phyloP scores from a whole-genome alignment of 2,797 vertebrate species.

The Garrulus glandarius region DNA sequence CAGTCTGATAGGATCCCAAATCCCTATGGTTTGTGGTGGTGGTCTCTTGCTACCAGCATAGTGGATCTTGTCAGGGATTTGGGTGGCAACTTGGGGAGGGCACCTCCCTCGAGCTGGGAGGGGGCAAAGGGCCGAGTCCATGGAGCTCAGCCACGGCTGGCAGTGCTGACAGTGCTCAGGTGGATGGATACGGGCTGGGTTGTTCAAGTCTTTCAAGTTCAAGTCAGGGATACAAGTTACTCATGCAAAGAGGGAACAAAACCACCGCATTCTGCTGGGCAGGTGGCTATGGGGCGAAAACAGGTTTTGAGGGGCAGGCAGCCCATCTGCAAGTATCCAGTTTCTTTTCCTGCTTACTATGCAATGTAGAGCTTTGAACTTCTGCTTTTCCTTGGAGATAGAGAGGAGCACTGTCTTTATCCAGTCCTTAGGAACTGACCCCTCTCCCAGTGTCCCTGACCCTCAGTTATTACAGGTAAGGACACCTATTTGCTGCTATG shows the following conservation, averaged over 20 bases:
- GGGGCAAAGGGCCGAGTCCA: not conserved
- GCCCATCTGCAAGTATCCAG: not conserved
- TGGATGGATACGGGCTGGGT: not conserved
- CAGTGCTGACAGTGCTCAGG: not conserved
- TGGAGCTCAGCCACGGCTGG: not conserved
- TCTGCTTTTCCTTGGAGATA: not conserved
- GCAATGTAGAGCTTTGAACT: slow-evolving; percentile 48
- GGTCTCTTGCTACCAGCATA: not conserved
- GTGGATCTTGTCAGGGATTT: not conserved
- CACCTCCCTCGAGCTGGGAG: not conserved
- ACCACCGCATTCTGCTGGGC: not conserved
- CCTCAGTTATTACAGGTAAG: slow-evolving; percentile 23
- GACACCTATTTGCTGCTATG: slow-evolving; percentile 55
- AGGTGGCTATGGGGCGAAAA: not conserved
- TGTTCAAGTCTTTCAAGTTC: not conserved
- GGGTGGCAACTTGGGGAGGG: not conserved
- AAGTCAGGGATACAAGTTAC: not conserved
- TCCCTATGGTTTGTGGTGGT: not conserved
- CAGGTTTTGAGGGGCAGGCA: not conserved
- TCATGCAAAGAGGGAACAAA: not conserved
- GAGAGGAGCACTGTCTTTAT: not conserved
- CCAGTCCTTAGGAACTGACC: not conserved
- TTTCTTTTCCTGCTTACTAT: slow-evolving; percentile 61
- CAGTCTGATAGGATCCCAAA: not conserved
- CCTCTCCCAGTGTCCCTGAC: not conserved